Evolutionary conservation across 35 echinoderm and acorn worm species (phyloP), one percentile per base, ranked within the genome.

Genomic region (Nesometra sesokonis): DNA sequence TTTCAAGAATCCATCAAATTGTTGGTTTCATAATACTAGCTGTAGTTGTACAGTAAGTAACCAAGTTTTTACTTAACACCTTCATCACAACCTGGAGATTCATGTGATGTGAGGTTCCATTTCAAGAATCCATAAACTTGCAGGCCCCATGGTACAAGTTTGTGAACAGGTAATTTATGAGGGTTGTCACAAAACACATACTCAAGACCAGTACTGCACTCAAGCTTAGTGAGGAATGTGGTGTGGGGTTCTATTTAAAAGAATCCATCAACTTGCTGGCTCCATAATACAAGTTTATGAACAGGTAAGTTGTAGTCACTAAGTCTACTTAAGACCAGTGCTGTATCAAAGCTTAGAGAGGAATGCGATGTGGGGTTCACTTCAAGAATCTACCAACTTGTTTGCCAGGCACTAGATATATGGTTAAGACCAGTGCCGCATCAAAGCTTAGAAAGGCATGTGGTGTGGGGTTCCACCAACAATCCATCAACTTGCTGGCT

Each of bases 381-480:
- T 11, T 87, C 88, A 85, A 88, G 84, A 77, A 84, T 93, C 11
- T 84, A 87, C 30, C 91, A 93, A 78, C 78, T 97, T 31, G 94
- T 91, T 43, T 43, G 15, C 5, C 4, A 43, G 39, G 4, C 4
- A 4, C 4, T 15, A 43, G 15, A 43, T 43, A 15, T 15, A 43
- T 15, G n/a, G 15, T 46, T 97, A 30, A 91, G 36, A 77, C 88
- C 94, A 32, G 89, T 97, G 30, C 46, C 93, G 8, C 94, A 97
- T 79, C 46, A 84, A 46, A 93, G 83, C 47, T 79, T 97, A 34
- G 82, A 89, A 47, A 78, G 40, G 36, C 94, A 97, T 40, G 91
- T 91, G 21, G 86, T 97, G 0, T 97, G 94, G 94, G 91, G 88
- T 27, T 93, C 94, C 32, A 38, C 86, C 88, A 85, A 88, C 80